Conservation (phyloP, 2,797 vertebrate genomes). For the Apogon talboti region DNA sequence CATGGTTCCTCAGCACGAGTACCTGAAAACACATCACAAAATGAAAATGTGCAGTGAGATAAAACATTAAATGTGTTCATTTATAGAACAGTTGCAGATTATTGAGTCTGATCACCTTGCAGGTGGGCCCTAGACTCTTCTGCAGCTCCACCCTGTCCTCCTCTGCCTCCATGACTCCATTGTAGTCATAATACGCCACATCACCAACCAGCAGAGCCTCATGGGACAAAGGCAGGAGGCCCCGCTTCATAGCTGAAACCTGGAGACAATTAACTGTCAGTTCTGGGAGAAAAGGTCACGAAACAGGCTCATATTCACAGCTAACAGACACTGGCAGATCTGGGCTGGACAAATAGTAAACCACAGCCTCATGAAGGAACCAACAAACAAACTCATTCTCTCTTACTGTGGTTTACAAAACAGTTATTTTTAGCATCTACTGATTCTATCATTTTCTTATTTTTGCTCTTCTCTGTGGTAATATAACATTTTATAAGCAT, state of each 20-base stretch:
- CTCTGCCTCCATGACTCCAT: conserved; percentile 92
- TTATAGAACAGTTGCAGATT: not conserved
- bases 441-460: too few relatives aligned
- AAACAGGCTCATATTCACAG: conserved; percentile 7
- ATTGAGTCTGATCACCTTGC: conserved; percentile 86
- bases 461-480: too few relatives aligned
- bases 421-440: too few relatives aligned
- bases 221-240: conserved; percentile 93
- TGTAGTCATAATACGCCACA: conserved; percentile 92
- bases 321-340: not conserved
- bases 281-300: not conserved
- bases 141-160: conserved; percentile 93
- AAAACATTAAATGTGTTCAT: conserved; percentile 12
- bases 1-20: conserved; percentile 92
- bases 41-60: not conserved
- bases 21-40: conserved; percentile 80
- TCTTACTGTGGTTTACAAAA: too few relatives aligned
- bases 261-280: conserved; percentile 59
- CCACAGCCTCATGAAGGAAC: too few relatives aligned
- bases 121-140: conserved; percentile 95
- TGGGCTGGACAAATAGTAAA: not conserved
- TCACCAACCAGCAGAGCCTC: conserved; percentile 94
- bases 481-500: too few relatives aligned
- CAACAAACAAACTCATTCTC: too few relatives aligned
- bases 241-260: conserved; percentile 97